Evolutionary conservation across 1,140 invertebrate species (phyloP).

Genomic region (Acromyrmex echinatior): DNA sequence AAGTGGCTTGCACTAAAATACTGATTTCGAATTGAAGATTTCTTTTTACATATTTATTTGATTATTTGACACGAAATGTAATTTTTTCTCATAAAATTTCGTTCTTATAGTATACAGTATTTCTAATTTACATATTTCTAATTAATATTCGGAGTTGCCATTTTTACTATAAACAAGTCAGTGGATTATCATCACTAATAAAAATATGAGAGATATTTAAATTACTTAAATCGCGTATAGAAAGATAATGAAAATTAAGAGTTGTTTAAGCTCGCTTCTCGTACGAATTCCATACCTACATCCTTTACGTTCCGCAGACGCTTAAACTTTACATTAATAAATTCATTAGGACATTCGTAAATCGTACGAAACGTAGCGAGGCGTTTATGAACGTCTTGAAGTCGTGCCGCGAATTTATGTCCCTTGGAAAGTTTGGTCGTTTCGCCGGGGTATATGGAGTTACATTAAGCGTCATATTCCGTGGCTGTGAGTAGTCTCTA

Average conservation of each 20-base stretch:
- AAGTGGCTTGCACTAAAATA: background rate
- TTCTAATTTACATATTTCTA: background rate
- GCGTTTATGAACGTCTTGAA: constrained; percentile 65
- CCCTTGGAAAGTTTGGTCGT: constrained; percentile 56
- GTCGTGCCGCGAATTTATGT: constrained; percentile 56
- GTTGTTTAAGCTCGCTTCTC: background rate
- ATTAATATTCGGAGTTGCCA: background rate
- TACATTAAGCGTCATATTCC: constrained; percentile 56
- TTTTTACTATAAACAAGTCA: background rate
- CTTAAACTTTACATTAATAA: constrained; percentile 60
- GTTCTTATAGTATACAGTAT: background rate
- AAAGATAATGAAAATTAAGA: background rate
- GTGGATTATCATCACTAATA: background rate
- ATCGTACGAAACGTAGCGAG: constrained; percentile 56
- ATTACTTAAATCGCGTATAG: background rate
- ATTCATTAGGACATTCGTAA: constrained; percentile 63
- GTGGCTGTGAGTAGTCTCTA: constrained; percentile 33
- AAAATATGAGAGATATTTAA: background rate
- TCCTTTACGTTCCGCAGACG: background rate
- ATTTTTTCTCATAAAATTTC: background rate
- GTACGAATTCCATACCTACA: constrained; percentile 1
- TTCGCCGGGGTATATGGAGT: constrained; percentile 51
- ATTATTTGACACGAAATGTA: background rate
- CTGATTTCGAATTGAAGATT: constrained; percentile 27
- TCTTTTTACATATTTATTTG: constrained; percentile 4